phyloP scores from a whole-genome alignment of 2,797 vertebrate species.

The Tapera naevia region DNA sequence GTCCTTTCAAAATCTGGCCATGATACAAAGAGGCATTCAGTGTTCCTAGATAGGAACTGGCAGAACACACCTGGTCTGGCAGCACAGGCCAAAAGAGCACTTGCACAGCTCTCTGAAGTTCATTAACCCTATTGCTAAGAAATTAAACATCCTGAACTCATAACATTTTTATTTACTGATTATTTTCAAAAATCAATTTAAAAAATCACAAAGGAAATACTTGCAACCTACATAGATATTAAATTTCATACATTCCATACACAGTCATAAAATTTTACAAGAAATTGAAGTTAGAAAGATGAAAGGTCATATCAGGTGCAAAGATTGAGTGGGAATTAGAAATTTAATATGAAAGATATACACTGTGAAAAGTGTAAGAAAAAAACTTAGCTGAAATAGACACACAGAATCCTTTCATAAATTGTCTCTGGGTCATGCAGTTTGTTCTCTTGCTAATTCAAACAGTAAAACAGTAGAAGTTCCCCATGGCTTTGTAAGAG shows the following conservation, averaged over 20 bases:
- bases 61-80: not conserved
- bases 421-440: not conserved
- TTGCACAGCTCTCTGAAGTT: not conserved
- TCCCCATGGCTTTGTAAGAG: not conserved
- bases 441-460: not conserved
- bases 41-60: not conserved
- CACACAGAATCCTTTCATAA: not conserved
- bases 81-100: not conserved
- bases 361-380: not conserved
- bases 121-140: not conserved
- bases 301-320: not conserved
- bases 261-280: not conserved
- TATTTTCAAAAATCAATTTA: not conserved
- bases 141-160: not conserved
- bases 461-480: not conserved
- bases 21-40: not conserved
- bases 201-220: not conserved
- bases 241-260: not conserved
- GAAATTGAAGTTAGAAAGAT: not conserved
- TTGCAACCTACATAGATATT: not conserved
- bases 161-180: not conserved
- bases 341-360: not conserved
- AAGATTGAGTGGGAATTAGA: not conserved
- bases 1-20: not conserved
- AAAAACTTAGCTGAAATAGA: not conserved